phyloP scores from a whole-genome alignment of 2,888 invertebrate species.

The Habroteleia sp. region DNA sequence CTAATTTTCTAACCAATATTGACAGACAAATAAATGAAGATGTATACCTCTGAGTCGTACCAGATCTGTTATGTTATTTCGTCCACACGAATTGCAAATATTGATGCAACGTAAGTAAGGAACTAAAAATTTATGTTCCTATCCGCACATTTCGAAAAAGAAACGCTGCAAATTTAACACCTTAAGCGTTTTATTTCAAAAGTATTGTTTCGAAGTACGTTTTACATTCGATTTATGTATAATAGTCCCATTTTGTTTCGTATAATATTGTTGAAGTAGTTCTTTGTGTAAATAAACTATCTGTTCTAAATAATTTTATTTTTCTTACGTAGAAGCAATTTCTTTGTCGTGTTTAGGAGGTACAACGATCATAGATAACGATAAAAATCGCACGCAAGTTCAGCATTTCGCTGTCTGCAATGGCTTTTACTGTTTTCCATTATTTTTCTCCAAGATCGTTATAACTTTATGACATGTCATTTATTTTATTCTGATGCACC shows the following conservation, averaged over 20 bases:
- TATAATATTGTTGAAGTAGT: conserved; percentile 5
- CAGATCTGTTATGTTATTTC: too few relatives aligned
- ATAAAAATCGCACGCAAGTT: conserved; percentile 34
- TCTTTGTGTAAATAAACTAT: conserved; percentile 18
- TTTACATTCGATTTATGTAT: conserved; percentile 1
- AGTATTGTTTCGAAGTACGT: not conserved
- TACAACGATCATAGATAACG: conserved; percentile 17
- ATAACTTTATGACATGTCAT: conserved; percentile 11
- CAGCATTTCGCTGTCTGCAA: conserved; percentile 8
- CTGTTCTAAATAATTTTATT: conserved; percentile 27
- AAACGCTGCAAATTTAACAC: too few relatives aligned
- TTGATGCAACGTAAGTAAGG: too few relatives aligned
- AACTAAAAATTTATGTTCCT: too few relatives aligned
- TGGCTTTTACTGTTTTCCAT: conserved; percentile 20
- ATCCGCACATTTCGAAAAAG: too few relatives aligned
- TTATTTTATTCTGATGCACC: conserved; percentile 1
- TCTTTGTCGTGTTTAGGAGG: conserved; percentile 14
- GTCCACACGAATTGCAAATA: too few relatives aligned
- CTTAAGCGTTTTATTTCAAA: too few relatives aligned
- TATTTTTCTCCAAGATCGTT: conserved; percentile 26
- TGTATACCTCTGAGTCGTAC: too few relatives aligned
- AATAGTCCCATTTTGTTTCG: not conserved
- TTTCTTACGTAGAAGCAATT: conserved; percentile 20
- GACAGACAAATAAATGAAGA: conserved; percentile 29
- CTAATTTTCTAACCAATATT: conserved; percentile 35